Base-by-base conservation (phyloP, 2,797 vertebrate genomes). In the Hirundo rustica region DNA sequence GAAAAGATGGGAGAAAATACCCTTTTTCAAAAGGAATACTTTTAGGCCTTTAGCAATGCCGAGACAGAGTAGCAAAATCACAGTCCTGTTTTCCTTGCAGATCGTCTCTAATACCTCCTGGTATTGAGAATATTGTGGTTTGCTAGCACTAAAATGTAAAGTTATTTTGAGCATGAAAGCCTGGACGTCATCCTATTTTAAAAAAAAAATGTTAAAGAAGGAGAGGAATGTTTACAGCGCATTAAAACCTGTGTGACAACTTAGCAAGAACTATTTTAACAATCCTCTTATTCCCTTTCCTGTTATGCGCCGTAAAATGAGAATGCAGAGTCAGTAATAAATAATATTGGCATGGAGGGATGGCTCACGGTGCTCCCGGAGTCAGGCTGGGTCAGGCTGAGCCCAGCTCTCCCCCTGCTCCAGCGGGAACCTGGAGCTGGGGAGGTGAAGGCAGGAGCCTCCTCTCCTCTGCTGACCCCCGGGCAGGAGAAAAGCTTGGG, bases 171-270 rank as follows among this genome's bases (percentile, higher is more conserved):
- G 85, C 13, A 5, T 26, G 91, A 90, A 93, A 88, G 74, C 77
- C 85, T 51, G 93, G 85, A 76, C 6, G 5, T 88, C 5, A 5
- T 85, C 89, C 77, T 78, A 58, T 82, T 95, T 38, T 13, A 61
- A 38, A 76, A 91, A 88, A 47, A 88, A 85, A 89, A 89, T 1
- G 38, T 72, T 68, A 75, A 94, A 95, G 74, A 34, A 88, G 81
- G 87, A 92, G 79, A 93, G 67, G 89, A 90, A 81, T 94, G 95
- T 89, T 96, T 96, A 79, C 77, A 94, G 85, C 74, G 25, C 77
- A 51, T 90, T 85, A 87, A 94, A 96, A 95, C 96, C 88, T 94
- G 93, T 94, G 91, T 58, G 89, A 92, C 93, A 96, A 95, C 71
- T 86, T 87, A 79, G 70, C 79, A 78, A 91, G 91, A 93, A 86